Evolutionary conservation across 2,888 invertebrate genomes (phyloP).

Genomic region (Drosophila fungiperda): DNA sequence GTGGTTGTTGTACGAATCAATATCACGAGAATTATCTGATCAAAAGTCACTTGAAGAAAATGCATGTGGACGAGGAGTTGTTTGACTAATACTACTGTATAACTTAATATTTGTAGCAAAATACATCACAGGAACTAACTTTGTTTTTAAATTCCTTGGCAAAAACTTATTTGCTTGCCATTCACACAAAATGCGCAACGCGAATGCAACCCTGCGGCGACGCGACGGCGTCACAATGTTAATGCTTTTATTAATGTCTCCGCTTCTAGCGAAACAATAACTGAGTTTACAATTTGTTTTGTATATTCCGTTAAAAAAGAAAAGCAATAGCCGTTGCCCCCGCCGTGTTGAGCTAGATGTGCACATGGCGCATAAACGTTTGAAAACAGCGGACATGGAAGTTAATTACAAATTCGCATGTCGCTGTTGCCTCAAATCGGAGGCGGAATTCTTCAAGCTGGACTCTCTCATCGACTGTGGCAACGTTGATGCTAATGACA

Average conservation of each 20-base stretch:
- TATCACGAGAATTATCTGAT: slow-evolving; percentile 49
- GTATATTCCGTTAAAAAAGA: slow-evolving; percentile 4
- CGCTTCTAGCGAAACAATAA: slow-evolving; percentile 37
- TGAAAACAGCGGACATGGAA: slow-evolving; percentile 41
- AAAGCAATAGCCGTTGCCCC: slow-evolving; percentile 11
- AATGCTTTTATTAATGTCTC: slow-evolving; percentile 46
- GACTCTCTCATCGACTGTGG: slow-evolving; percentile 59
- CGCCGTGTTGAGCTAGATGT: slow-evolving; percentile 19
- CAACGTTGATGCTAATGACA: not conserved
- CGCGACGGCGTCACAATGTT: slow-evolving; percentile 46
- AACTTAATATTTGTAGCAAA: not conserved
- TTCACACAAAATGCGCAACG: slow-evolving; percentile 26
- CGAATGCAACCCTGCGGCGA: slow-evolving; percentile 27
- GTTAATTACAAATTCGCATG: slow-evolving; percentile 73
- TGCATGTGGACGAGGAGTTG: slow-evolving; percentile 12
- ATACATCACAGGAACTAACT: not conserved
- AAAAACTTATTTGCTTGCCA: slow-evolving; percentile 6
- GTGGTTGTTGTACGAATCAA: slow-evolving; percentile 38
- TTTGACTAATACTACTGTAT: not conserved
- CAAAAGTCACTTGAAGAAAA: slow-evolving; percentile 45
- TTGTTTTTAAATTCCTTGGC: not conserved
- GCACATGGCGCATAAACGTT: slow-evolving; percentile 54
- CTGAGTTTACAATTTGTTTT: slow-evolving; percentile 25
- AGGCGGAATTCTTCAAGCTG: slow-evolving; percentile 75
- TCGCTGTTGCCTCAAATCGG: slow-evolving; percentile 79